Evolutionary conservation across 1,140 invertebrate genomes (phyloP).

Genomic region (Drosophila varians): DNA sequence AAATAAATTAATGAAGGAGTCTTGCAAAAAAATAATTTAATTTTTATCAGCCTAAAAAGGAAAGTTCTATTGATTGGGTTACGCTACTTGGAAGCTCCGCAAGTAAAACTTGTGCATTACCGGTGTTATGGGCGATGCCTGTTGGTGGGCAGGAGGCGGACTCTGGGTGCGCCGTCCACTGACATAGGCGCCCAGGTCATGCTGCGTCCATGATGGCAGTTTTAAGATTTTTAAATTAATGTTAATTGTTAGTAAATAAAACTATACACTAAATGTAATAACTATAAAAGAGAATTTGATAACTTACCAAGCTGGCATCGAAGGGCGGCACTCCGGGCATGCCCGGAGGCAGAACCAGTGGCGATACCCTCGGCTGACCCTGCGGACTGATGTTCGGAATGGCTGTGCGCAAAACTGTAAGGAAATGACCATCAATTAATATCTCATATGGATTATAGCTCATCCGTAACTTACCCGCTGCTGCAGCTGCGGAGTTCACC

Average conservation of each 20-base stretch:
- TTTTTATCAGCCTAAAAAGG: neutral
- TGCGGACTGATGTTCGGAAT: slow-evolving; percentile 87
- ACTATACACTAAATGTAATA: no score
- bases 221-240: neutral
- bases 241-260: slow-evolving; percentile 26
- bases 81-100: slow-evolving; percentile 73
- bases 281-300: neutral
- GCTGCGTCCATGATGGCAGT: slow-evolving; percentile 81
- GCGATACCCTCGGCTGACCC: slow-evolving; percentile 85
- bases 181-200: slow-evolving; percentile 84
- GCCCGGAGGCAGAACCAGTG: slow-evolving; percentile 84
- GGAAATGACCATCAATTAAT: neutral
- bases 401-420: slow-evolving; percentile 84
- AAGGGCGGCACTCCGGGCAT: slow-evolving; percentile 85
- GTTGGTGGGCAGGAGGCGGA: slow-evolving; percentile 90
- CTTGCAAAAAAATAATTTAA: neutral
- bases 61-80: slow-evolving; percentile 58
- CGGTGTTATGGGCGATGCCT: slow-evolving; percentile 90
- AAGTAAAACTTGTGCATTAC: slow-evolving; percentile 85
- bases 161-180: slow-evolving; percentile 85
- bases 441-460: slow-evolving; percentile 2
- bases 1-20: neutral
- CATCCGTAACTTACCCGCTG: slow-evolving; percentile 45
- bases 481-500: slow-evolving; percentile 32
- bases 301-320: slow-evolving; percentile 89